phyloP scores from a whole-genome alignment of 2,113 vertebrate genomes.

The Anoplopoma fimbria region DNA sequence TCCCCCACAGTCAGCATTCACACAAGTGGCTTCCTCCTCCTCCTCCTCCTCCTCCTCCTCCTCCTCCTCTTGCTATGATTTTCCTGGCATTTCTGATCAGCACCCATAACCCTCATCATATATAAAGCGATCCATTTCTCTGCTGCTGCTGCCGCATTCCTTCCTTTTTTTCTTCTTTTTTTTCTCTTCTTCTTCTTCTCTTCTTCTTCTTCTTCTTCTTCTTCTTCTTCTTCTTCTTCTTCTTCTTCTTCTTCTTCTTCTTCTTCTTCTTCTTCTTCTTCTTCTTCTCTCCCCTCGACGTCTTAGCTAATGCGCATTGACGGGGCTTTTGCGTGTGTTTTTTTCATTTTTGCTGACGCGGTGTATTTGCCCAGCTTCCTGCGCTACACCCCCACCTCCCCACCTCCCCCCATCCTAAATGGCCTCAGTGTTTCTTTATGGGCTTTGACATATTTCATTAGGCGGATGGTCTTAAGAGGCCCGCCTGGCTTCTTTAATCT shows the following conservation, averaged over 20 bases:
- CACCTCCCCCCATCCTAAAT: constrained; percentile 86
- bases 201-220: constrained; percentile 16
- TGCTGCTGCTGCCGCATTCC: neutral
- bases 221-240: constrained; percentile 21
- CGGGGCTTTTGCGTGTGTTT: constrained; percentile 87
- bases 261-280: neutral
- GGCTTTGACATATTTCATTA: constrained; percentile 98
- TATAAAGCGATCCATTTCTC: constrained; percentile 70
- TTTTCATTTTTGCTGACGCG: constrained; percentile 75
- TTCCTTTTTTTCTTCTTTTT: constrained; percentile 24
- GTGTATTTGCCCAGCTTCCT: constrained; percentile 60
- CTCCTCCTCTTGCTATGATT: constrained; percentile 14
- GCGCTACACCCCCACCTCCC: constrained; percentile 52
- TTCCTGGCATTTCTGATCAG: constrained; percentile 57
- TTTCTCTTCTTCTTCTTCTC: constrained; percentile 20
- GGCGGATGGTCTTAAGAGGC: constrained; percentile 92
- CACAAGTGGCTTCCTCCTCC: constrained; percentile 55
- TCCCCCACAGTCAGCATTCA: constrained; percentile 61
- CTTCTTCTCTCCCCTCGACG: constrained; percentile 43
- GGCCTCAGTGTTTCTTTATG: constrained; percentile 90
- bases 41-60: neutral
- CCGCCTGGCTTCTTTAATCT: constrained; percentile 90
- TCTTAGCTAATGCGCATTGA: constrained; percentile 90
- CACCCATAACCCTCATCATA: constrained; percentile 25
- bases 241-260: constrained; percentile 26